Evolutionary conservation across 2,797 vertebrate genomes (phyloP).

Genomic region (Pseudochirops cupreus): DNA sequence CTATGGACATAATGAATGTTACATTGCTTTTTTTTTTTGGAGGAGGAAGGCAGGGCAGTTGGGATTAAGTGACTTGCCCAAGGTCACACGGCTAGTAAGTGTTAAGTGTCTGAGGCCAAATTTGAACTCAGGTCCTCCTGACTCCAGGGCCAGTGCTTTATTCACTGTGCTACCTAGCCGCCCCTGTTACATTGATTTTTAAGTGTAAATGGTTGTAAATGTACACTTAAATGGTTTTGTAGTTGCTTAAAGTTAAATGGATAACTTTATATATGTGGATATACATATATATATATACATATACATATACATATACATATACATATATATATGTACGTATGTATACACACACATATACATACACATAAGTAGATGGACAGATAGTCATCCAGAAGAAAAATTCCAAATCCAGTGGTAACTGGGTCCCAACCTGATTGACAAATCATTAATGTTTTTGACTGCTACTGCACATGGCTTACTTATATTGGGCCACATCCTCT

Average conservation of each 20-base stretch:
- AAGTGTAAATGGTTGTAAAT: neutral
- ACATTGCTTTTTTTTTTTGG: too few species aligned
- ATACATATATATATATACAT: neutral
- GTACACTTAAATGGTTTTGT: neutral
- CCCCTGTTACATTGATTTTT: too few species aligned
- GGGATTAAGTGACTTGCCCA: too few species aligned
- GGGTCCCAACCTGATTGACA: conserved; percentile 15
- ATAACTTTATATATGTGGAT: neutral
- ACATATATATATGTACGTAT: neutral
- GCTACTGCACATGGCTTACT: too few species aligned
- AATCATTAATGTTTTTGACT: conserved; percentile 6
- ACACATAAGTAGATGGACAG: neutral
- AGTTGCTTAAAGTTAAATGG: neutral
- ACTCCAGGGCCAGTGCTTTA: too few species aligned
- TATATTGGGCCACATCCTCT: too few species aligned
- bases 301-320: neutral
- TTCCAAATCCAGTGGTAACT: neutral
- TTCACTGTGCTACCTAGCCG: too few species aligned
- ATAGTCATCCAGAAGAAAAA: neutral
- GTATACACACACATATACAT: neutral
- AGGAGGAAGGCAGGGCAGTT: too few species aligned
- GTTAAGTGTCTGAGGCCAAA: too few species aligned
- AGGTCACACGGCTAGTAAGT: too few species aligned
- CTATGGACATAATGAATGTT: neutral
- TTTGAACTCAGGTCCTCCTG: too few species aligned